Conservation (phyloP, 2,888 invertebrate species). For the Atrina japonica region DNA sequence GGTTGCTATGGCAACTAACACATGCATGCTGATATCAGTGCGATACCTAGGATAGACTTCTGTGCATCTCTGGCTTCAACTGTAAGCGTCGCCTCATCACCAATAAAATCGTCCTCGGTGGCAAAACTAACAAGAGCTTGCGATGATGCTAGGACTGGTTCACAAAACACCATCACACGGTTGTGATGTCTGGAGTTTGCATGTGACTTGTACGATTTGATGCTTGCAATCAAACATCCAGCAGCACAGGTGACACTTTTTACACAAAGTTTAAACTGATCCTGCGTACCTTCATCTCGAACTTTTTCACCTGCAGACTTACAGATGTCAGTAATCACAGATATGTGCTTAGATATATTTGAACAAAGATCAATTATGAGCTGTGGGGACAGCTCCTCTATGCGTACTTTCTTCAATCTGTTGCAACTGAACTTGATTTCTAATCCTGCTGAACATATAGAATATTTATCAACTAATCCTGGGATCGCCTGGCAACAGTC, state of each 20-base stretch:
- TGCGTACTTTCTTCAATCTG: slow-evolving; percentile 65
- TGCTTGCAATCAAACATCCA: slow-evolving; percentile 74
- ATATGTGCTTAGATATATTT: slow-evolving; percentile 72
- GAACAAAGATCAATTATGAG: slow-evolving; percentile 75
- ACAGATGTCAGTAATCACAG: slow-evolving; percentile 74
- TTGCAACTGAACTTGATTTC: slow-evolving; percentile 76
- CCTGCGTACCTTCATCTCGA: slow-evolving; percentile 61
- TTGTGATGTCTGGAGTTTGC: slow-evolving; percentile 65
- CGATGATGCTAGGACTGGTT: slow-evolving; percentile 75
- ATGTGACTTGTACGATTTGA: slow-evolving; percentile 72
- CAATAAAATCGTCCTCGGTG: slow-evolving; percentile 76
- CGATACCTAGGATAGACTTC: slow-evolving; percentile 73
- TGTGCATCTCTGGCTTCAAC: slow-evolving; percentile 69
- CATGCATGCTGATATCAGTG: too few species aligned
- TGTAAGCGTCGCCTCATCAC: slow-evolving; percentile 70
- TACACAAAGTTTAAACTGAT: slow-evolving; percentile 77
- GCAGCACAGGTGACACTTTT: slow-evolving; percentile 76
- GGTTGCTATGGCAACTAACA: too few species aligned
- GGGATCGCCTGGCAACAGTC: slow-evolving; percentile 62
- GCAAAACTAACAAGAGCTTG: slow-evolving; percentile 76
- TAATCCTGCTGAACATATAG: slow-evolving; percentile 72
- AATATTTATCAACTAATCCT: slow-evolving; percentile 75
- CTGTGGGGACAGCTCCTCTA: slow-evolving; percentile 71
- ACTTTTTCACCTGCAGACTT: slow-evolving; percentile 68
- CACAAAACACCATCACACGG: slow-evolving; percentile 75